Base-by-base conservation (phyloP, 2,888 invertebrate species). In the Athalia cordata region DNA sequence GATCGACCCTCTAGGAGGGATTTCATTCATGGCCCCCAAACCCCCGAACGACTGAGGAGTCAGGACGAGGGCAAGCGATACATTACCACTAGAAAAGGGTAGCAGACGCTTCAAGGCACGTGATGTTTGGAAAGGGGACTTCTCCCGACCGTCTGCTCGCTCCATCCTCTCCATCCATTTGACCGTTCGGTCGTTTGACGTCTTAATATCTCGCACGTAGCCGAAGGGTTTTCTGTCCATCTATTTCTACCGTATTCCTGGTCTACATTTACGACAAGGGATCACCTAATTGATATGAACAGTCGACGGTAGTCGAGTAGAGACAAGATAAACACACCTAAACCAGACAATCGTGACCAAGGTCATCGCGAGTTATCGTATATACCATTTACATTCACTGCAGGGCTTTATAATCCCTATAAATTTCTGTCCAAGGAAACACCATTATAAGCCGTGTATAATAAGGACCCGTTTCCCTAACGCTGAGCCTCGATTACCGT, bases 1-100 rank as follows among this genome's bases (percentile, higher is more conserved):
- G 84, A 79, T 81, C 85, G 86, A 87, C 88, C 88, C 89, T 89
- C 87, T 85, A 84, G 84, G 87, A 88, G 89, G 88, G 88, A 89
- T 89, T 88, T 88, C 89, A 89, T 90, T 90, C 89, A 89, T 89
- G 87, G 82, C 82, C 81, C 82, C 83, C 62, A 64, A 75, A 75
- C 82, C 79, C 81, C 77, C 82, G 81, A 84, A 83, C 79, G 78
- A 66, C 78, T 65, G 79, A 78, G 76, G 81, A 81, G 80, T 79
- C 82, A 81, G 81, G 81, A 81, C 83, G 83, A 87, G 85, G 86
- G 85, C 84, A 85, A 85, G 82, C 86, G 88, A 86, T 87, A 85
- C 86, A 86, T 86, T 86, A 86, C 85, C 83, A 82, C 77, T 80
- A 80, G 87, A 83, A 88, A 87, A 87, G 88, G 88, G 88, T 85